Evolutionary conservation across 1,140 invertebrate species (phyloP).

Genomic region (Vanessa atalanta): DNA sequence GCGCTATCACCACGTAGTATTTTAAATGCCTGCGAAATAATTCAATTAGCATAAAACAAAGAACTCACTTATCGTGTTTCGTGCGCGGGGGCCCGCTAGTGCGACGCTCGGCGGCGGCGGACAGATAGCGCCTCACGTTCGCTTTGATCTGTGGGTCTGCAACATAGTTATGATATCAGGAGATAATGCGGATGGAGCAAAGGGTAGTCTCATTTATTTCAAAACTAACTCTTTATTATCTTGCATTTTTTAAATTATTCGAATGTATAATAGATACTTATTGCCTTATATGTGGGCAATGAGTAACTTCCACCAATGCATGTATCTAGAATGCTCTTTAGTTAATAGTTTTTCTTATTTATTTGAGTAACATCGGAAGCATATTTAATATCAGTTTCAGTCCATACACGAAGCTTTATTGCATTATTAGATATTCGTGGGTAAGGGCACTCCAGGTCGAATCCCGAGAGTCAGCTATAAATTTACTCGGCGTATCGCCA

Average conservation of each 20-base stretch:
- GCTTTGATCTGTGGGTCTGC: conserved; percentile 92
- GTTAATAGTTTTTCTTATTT: neutral
- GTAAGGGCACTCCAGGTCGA: conserved; percentile 48
- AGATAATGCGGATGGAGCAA: neutral
- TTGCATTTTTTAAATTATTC: neutral
- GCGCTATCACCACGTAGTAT: neutral
- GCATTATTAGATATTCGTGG: conserved; percentile 39
- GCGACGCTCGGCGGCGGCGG: conserved; percentile 77
- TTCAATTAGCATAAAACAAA: conserved; percentile 15
- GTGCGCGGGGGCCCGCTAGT: conserved; percentile 51
- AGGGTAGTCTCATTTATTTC: neutral
- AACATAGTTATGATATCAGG: conserved; percentile 48
- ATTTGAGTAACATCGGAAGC: neutral
- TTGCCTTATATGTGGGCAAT: no score
- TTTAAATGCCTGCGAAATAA: neutral
- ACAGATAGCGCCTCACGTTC: conserved; percentile 87
- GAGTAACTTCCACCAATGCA: no score
- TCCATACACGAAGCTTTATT: conserved; percentile 2
- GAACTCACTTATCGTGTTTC: conserved; percentile 71
- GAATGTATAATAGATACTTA: neutral
- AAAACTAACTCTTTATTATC: neutral
- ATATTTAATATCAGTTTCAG: neutral
- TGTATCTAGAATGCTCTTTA: no score
- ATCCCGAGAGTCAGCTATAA: conserved; percentile 63
- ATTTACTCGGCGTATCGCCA: conserved; percentile 56